These are phyloP conservation scores for Chrysemys picta DNA, from an alignment of 2,113 vertebrate genomes.

Conservation along the genomic window DNA sequence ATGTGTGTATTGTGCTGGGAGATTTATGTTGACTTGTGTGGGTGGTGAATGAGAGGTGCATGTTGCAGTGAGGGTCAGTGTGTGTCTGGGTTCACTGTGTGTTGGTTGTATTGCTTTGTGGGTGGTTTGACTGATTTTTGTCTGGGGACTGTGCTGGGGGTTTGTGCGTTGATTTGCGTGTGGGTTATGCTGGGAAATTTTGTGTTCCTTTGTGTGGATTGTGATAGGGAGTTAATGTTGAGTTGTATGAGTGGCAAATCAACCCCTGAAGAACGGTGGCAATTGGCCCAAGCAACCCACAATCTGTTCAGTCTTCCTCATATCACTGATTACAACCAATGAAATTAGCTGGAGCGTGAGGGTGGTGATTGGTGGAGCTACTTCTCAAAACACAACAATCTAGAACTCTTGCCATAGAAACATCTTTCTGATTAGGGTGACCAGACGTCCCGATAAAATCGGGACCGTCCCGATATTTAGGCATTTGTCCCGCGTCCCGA, in stretches of 20 bases:
- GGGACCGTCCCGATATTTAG: too few species aligned
- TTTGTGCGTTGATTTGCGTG: not conserved
- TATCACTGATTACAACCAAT: not conserved
- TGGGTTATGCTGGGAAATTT: not conserved
- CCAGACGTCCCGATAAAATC: too few species aligned
- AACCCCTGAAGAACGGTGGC: not conserved
- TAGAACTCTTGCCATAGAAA: not conserved
- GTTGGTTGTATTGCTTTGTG: not conserved
- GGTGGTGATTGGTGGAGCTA: not conserved
- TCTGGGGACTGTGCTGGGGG: too few species aligned
- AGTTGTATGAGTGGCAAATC: not conserved
- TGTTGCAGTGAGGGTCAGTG: not conserved
- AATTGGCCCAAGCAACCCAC: not conserved
- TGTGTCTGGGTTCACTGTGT: not conserved
- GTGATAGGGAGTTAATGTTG: too few species aligned
- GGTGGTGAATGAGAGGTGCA: not conserved
- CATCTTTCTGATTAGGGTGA: too few species aligned
- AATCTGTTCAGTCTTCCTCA: not conserved
- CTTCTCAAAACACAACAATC: not conserved
- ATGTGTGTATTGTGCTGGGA: not conserved
- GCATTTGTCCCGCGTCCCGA: too few species aligned
- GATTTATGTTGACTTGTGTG: not conserved
- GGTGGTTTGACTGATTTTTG: not conserved
- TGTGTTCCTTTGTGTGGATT: not conserved
- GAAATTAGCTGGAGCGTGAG: not conserved